Evolutionary conservation across 1,140 invertebrate genomes (phyloP).

Genomic region (Pachypeltis micranthus): DNA sequence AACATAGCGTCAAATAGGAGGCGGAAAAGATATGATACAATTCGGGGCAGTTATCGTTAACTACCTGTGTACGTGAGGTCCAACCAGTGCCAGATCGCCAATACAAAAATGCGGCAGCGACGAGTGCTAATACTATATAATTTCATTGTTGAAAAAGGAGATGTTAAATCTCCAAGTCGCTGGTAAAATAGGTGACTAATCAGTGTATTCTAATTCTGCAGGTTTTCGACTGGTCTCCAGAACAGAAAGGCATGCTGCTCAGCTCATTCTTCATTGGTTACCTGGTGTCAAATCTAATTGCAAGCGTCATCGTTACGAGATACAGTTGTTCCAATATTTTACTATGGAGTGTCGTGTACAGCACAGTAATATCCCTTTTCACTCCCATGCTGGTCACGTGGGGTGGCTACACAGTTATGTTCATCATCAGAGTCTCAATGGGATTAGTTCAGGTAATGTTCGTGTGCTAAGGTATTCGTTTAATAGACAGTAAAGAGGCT

Average conservation of each 20-base stretch:
- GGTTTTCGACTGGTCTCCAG: constrained; percentile 12
- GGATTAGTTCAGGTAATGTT: constrained; percentile 12
- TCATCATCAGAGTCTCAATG: constrained; percentile 4
- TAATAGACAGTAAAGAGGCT: neutral
- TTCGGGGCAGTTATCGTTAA: too few species aligned
- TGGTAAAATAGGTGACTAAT: too few species aligned
- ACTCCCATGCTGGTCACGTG: constrained; percentile 5
- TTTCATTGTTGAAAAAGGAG: too few species aligned
- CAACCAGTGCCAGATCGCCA: too few species aligned
- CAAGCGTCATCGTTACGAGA: constrained; percentile 7
- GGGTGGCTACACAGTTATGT: neutral
- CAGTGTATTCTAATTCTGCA: too few species aligned
- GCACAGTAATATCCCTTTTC: neutral
- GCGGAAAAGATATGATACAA: too few species aligned
- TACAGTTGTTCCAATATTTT: constrained; percentile 10
- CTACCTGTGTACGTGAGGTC: too few species aligned
- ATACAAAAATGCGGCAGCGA: too few species aligned
- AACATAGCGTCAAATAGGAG: too few species aligned
- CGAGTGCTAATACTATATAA: too few species aligned
- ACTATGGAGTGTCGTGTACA: neutral
- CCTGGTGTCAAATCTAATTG: constrained; percentile 11
- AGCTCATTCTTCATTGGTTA: constrained; percentile 13
- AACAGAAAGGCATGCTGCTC: neutral
- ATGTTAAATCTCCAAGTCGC: too few species aligned
- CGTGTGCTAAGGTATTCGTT: neutral